Percentiles rank a stretch among this genome's conserved stretches.
These are phyloP conservation scores for Caenorhabditis drosophilae DNA, from an alignment of 2,888 invertebrate species.

Conservation along the genomic window DNA sequence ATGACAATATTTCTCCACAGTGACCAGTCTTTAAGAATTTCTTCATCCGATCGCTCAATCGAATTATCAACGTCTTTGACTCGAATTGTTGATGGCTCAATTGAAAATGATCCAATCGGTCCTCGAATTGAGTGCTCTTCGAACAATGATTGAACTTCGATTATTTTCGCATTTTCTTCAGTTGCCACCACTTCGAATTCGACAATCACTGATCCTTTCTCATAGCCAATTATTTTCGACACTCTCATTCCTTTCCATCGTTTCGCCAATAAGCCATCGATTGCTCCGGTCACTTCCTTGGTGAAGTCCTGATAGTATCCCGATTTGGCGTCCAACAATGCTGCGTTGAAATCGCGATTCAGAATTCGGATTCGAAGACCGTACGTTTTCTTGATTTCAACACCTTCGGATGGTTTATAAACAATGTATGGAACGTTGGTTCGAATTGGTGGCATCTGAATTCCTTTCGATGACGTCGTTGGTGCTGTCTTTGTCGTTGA, in stretches of 20 bases:
- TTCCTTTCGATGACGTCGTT: constrained; percentile 3
- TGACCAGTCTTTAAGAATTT: constrained; percentile 19
- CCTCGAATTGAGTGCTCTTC: constrained; percentile 57
- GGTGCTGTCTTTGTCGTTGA: constrained; percentile 9
- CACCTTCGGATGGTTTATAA: constrained; percentile 36
- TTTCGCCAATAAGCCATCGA: constrained; percentile 40
- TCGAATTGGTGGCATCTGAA: constrained; percentile 32
- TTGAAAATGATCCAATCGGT: constrained; percentile 38
- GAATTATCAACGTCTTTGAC: constrained; percentile 43
- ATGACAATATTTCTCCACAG: constrained; percentile 36
- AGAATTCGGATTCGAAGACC: constrained; percentile 52
- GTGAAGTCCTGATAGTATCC: constrained; percentile 55
- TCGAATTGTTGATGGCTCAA: constrained; percentile 56
- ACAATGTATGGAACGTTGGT: constrained; percentile 26
- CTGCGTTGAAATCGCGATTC: constrained; percentile 52
- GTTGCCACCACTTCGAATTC: constrained; percentile 49
- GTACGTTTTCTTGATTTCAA: constrained; percentile 36
- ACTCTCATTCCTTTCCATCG: constrained; percentile 54
- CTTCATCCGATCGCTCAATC: constrained; percentile 19
- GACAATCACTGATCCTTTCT: constrained; percentile 52
- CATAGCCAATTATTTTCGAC: constrained; percentile 48
- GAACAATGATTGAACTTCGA: constrained; percentile 48
- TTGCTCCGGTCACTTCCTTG: constrained; percentile 48
- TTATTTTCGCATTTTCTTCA: constrained; percentile 37
- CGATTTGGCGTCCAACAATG: constrained; percentile 47